These are phyloP conservation scores for Daubentonia madagascariensis DNA, from an alignment of 2,113 vertebrate species.

Conservation along the genomic window DNA sequence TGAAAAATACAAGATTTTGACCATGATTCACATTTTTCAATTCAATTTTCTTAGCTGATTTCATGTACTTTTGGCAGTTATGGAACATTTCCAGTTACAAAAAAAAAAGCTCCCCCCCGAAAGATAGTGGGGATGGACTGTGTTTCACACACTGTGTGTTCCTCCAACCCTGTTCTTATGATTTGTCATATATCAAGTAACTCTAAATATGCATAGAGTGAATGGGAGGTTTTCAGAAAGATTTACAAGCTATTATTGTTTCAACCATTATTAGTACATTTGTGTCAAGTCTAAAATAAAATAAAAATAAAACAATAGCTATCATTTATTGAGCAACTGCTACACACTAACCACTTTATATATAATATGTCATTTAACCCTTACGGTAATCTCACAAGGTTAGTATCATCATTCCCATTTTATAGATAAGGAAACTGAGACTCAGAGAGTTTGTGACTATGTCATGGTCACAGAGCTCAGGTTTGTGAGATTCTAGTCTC, in stretches of 20 bases:
- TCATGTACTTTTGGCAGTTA: not conserved
- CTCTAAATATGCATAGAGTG: not conserved
- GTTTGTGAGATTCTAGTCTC: not conserved
- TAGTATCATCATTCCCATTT: not conserved
- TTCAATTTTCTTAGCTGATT: conserved; percentile 12
- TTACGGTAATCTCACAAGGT: not conserved
- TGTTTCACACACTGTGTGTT: not conserved
- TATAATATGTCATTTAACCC: not conserved
- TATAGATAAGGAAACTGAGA: not conserved
- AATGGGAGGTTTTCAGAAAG: conserved; percentile 9
- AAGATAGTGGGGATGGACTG: not conserved
- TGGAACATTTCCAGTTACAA: not conserved
- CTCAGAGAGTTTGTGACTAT: not conserved
- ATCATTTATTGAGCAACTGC: not conserved
- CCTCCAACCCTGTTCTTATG: not conserved
- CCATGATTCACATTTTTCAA: not conserved
- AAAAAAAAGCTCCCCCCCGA: not conserved
- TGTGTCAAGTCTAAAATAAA: conserved; percentile 25
- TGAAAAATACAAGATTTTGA: conserved; percentile 23
- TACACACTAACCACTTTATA: not conserved
- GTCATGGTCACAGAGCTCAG: not conserved
- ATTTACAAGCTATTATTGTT: not conserved
- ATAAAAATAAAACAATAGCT: not conserved
- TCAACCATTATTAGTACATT: not conserved
- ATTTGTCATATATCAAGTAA: not conserved